A percentile compares a stretch with the other conserved stretches of the same genome.
Conservation (phyloP, 2,113 vertebrate species). For the Otocyon megalotis region DNA sequence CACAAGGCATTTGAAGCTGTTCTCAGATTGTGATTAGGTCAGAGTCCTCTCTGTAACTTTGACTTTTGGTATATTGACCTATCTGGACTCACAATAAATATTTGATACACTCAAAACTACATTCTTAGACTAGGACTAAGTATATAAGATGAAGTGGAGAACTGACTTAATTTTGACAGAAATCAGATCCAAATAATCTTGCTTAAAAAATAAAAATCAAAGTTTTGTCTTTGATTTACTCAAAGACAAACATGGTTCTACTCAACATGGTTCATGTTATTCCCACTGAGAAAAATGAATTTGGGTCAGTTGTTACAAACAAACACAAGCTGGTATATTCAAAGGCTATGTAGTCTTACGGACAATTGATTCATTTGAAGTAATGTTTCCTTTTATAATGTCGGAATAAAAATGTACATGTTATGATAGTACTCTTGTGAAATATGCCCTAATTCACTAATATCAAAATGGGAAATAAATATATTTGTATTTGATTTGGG, state of each 20-base stretch:
- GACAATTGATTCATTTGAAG: not conserved
- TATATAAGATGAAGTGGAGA: not conserved
- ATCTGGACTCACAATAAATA: not conserved
- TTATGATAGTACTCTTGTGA: constrained; percentile 14
- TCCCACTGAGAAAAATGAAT: not conserved
- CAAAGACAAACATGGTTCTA: not conserved
- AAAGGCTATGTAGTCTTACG: not conserved
- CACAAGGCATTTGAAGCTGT: not conserved
- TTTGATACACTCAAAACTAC: not conserved
- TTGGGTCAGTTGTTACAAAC: constrained; percentile 17
- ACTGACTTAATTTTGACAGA: constrained; percentile 28
- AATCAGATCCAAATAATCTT: constrained; percentile 5
- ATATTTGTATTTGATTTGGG: not conserved
- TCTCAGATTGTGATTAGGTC: not conserved
- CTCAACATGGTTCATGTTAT: not conserved
- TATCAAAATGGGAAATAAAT: not conserved
- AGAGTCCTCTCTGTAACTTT: not conserved
- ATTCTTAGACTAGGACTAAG: constrained; percentile 16
- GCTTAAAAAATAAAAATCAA: not conserved
- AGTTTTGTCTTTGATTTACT: too few relatives aligned
- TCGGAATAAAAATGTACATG: constrained; percentile 4
- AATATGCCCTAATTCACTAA: not conserved
- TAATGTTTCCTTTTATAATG: constrained; percentile 38
- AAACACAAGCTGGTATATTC: not conserved
- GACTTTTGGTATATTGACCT: not conserved